Base-by-base conservation (phyloP, 2,797 vertebrate species). In the Microctenopoma lineatum region DNA sequence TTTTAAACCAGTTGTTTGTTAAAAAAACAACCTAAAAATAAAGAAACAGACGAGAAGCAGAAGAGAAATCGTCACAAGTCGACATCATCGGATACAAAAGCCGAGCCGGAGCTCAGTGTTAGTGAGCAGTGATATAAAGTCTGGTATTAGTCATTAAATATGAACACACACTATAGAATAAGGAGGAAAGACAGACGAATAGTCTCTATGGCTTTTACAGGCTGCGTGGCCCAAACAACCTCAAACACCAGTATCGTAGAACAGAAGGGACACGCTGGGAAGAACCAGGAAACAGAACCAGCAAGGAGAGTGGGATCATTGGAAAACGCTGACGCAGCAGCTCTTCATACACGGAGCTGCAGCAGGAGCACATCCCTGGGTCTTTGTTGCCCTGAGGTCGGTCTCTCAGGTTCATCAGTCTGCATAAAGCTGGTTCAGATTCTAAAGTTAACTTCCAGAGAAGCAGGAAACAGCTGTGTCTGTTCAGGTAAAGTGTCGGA, bases 151-250 rank as follows among this genome's bases (percentile, higher is more conserved):
- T 89, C 77, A 84, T 84, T 89, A 87, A 87, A 89, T 90, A 93
- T 74, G 87, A 81, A 79, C 88, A 86, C 77, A 86, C 83, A 92
- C 74, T 80, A 75, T 56, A 91, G 83, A 87, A 61, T 71, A 63
- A 12, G 38, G 29, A 36, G 52, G 15, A 53, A 51, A 72, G 48
- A 67, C 62, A 81, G 79, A 55, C 76, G 51, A 80, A 90, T 57
- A 89, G 89, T 90, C 87, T 91, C 84, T 94, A 94, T 94, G 93
- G 93, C 93, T 94, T 92, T 92, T 85, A 89, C 65, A 89, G 92
- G 92, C 88, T 88, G 58, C 63, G 70, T 83, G 87, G 87, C 88
- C 90, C 87, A 73, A 75, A 80, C 62, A 83, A 89, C 83, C 87
- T 76, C 77, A 85, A 86, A 57, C n/a, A 71, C 67, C 48, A 73